Evolutionary conservation across 2,888 invertebrate genomes (phyloP).

Genomic region (Eupithecia dodoneata): DNA sequence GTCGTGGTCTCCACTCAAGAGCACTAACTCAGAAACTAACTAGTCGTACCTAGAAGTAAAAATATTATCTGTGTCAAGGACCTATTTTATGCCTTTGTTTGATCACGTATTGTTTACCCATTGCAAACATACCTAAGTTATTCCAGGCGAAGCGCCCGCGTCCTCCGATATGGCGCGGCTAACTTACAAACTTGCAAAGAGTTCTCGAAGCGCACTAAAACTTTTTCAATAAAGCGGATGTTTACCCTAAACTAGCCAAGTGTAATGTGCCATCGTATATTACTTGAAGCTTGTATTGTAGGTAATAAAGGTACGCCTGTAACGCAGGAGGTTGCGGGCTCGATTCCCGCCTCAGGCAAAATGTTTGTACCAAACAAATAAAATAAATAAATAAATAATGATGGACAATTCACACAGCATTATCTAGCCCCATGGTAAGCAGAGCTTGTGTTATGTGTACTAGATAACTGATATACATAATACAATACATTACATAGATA

Average conservation of each 20-base stretch:
- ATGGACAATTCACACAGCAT: too few species aligned
- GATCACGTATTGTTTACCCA: not conserved
- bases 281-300: conserved; percentile 6
- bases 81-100: not conserved
- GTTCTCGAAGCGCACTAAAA: conserved; percentile 16
- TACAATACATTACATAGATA: too few species aligned
- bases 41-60: not conserved
- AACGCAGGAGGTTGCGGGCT: too few species aligned
- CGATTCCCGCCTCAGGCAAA: too few species aligned
- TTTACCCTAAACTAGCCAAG: conserved; percentile 22
- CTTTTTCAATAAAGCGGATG: conserved; percentile 31
- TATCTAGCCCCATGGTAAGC: too few species aligned
- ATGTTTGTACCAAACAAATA: too few species aligned
- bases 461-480: too few species aligned
- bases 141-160: conserved; percentile 8
- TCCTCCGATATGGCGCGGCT: conserved; percentile 16
- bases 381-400: too few species aligned
- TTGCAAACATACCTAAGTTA: conserved; percentile 9
- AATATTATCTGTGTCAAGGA: not conserved
- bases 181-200: conserved; percentile 14
- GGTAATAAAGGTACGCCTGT: too few species aligned
- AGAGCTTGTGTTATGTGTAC: too few species aligned
- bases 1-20: too few species aligned
- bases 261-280: conserved; percentile 18
- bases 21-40: not conserved